phyloP scores from a whole-genome alignment of 92 coral and sea anemone species.

The Scolanthus callimorphus region DNA sequence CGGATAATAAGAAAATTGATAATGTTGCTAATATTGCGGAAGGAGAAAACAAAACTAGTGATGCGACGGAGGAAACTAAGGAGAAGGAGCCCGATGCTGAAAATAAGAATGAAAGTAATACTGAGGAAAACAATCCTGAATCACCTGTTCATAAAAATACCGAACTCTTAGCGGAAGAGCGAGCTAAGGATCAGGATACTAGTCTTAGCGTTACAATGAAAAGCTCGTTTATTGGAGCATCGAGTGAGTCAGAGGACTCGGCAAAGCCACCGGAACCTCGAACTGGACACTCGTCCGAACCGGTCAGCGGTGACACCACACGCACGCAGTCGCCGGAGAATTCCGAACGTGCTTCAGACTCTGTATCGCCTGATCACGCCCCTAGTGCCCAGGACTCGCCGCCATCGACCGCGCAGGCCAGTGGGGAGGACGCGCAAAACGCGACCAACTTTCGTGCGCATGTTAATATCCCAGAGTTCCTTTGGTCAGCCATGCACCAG shows the following conservation, averaged over 20 bases:
- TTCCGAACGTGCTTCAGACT: constrained; percentile 19
- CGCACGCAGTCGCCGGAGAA: constrained; percentile 26
- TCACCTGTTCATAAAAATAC: background rate
- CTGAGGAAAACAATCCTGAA: background rate
- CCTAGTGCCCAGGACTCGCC: constrained; percentile 40
- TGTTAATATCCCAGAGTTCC: constrained; percentile 87
- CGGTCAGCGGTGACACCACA: constrained; percentile 23
- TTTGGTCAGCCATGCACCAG: constrained; percentile 98
- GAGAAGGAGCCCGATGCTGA: constrained; percentile 3
- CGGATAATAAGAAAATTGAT: background rate
- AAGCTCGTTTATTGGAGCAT: constrained; percentile 70
- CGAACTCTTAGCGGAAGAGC: constrained; percentile 10
- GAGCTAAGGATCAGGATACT: constrained; percentile 58
- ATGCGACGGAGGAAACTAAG: constrained; percentile 1
- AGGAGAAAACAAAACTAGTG: constrained; percentile 1
- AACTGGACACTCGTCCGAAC: constrained; percentile 1
- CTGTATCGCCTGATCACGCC: background rate
- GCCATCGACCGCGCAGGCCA: constrained; percentile 23
- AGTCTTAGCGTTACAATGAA: constrained; percentile 66
- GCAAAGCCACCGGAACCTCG: constrained; percentile 9
- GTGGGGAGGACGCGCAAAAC: constrained; percentile 34
- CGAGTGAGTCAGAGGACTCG: constrained; percentile 3
- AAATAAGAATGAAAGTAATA: constrained; percentile 1
- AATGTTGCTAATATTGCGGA: constrained; percentile 1
- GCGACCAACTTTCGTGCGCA: constrained; percentile 54